Conservation (phyloP, 2,888 invertebrate species). For the Euplagia quadripunctaria region DNA sequence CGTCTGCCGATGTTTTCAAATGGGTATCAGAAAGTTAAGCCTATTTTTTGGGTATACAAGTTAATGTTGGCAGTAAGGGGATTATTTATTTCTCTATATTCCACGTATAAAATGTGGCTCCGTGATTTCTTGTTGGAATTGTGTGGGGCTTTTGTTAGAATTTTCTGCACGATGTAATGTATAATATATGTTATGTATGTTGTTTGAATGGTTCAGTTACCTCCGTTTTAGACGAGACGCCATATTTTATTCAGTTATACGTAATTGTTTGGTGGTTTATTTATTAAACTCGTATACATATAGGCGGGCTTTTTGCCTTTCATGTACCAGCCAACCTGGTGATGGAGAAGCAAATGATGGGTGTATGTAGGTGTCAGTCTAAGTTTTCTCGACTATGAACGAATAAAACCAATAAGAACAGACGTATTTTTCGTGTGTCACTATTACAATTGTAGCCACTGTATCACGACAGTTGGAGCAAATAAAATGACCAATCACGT, state of each 20-base stretch:
- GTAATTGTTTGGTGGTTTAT: not conserved
- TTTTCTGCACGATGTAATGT: constrained; percentile 5
- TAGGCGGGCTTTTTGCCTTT: no score
- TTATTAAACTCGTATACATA: no score
- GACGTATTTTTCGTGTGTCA: no score
- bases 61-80: constrained; percentile 31
- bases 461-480: no score
- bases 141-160: constrained; percentile 3
- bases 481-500: no score
- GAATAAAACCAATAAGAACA: no score
- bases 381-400: no score
- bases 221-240: not conserved
- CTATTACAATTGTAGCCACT: no score
- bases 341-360: no score
- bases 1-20: constrained; percentile 43
- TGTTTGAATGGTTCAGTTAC: constrained; percentile 4
- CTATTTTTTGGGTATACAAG: constrained; percentile 31
- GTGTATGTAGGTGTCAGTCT: no score
- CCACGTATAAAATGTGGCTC: not conserved
- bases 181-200: constrained; percentile 1
- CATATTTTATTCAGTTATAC: not conserved
- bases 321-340: no score
- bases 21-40: constrained; percentile 31
- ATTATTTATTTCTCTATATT: constrained; percentile 19
- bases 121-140: constrained; percentile 3